These are phyloP conservation scores for Potamarius usumacintae DNA, from an alignment of 2,113 vertebrate genomes.

Conservation along the genomic window DNA sequence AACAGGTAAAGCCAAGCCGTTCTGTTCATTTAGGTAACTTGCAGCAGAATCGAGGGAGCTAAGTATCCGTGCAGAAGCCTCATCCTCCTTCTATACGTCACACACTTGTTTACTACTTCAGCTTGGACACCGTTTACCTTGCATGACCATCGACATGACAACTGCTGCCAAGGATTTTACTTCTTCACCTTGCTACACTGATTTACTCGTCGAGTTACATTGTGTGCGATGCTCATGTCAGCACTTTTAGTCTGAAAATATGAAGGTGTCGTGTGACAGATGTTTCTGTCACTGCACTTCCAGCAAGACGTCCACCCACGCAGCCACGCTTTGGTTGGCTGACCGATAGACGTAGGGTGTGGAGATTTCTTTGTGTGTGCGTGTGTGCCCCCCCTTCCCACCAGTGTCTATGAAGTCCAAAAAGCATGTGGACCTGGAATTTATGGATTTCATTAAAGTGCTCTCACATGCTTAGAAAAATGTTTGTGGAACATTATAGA, in stretches of 20 bases:
- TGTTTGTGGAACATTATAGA: not conserved
- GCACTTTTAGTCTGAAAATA: constrained; percentile 27
- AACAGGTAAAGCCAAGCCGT: not conserved
- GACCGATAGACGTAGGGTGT: constrained; percentile 2
- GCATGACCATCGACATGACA: not conserved
- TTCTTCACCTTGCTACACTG: not conserved
- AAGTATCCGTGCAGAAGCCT: not conserved
- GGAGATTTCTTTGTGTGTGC: not conserved
- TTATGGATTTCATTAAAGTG: not conserved
- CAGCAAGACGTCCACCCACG: constrained; percentile 17
- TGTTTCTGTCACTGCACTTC: constrained; percentile 15
- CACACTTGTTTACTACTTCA: constrained; percentile 51
- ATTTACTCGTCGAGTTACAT: not conserved
- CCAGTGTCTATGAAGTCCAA: not conserved
- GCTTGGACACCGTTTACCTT: constrained; percentile 41
- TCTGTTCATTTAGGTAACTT: constrained; percentile 1
- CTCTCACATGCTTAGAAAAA: not conserved
- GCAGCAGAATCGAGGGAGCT: not conserved
- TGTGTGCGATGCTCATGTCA: constrained; percentile 5
- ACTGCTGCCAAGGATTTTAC: constrained; percentile 12
- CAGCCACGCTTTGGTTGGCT: not conserved
- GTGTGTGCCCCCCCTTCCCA: not conserved
- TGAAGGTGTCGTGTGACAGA: constrained; percentile 6
- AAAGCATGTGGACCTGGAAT: not conserved
- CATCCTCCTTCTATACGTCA: constrained; percentile 36